Percentiles rank a stretch among this genome's conserved stretches.
phyloP scores from a whole-genome alignment of 2,888 invertebrate species.

The Acanthococcus lagerstroemiae region DNA sequence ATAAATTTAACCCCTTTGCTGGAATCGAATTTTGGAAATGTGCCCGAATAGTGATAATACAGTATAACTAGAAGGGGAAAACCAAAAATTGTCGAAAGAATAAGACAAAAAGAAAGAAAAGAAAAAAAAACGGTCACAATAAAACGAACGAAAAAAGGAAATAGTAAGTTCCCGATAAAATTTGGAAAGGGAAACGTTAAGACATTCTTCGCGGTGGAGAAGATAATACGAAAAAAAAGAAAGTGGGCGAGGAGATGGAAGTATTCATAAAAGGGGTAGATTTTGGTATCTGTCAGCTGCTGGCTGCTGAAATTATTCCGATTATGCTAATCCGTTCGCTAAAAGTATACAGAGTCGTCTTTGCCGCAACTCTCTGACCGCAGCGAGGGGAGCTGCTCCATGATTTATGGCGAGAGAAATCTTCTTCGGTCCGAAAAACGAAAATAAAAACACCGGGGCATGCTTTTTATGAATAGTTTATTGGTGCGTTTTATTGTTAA shows the following conservation, averaged over 20 bases:
- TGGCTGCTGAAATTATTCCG: slow-evolving; percentile 31
- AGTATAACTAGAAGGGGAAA: no score
- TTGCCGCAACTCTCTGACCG: no score
- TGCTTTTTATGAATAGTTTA: no score
- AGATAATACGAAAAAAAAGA: slow-evolving; percentile 17
- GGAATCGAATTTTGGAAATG: no score
- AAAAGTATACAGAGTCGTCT: slow-evolving; percentile 18
- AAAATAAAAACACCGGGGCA: no score
- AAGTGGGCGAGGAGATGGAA: slow-evolving; percentile 7
- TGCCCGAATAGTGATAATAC: no score
- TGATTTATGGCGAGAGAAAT: no score
- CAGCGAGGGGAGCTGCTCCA: no score
- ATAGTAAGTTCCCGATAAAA: slow-evolving; percentile 27
- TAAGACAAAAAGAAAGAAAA: slow-evolving; percentile 3
- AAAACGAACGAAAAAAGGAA: slow-evolving; percentile 25
- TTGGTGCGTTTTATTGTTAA: no score
- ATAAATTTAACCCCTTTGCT: no score
- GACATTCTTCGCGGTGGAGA: slow-evolving; percentile 18
- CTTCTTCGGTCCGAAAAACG: no score
- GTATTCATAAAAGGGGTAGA: slow-evolving; percentile 26
- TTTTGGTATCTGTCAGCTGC: slow-evolving; percentile 29
- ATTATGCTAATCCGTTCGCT: slow-evolving; percentile 32
- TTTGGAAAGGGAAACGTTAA: slow-evolving; percentile 20
- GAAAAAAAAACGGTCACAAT: slow-evolving; percentile 26
- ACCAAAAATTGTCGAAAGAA: no score